Base-by-base conservation (phyloP, 2,113 vertebrate genomes). In the Vulpes lagopus region DNA sequence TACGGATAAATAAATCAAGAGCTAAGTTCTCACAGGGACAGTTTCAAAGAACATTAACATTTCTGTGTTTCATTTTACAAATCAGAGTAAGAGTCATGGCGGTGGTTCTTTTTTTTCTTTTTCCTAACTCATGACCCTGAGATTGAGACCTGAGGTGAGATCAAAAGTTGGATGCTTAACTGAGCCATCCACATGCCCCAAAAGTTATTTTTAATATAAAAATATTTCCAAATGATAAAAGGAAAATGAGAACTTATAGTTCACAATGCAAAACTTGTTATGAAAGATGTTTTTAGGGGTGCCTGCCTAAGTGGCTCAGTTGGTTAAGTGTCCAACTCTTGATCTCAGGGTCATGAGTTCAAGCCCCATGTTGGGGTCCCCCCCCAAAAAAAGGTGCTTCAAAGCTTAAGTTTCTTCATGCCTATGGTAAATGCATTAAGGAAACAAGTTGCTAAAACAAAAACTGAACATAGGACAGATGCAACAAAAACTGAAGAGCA, bases 201-300 rank as follows among this genome's bases (percentile, higher is more conserved):
- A 86, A 38, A 87, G 51, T 62, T 55, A 91, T 64, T 4, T 78
- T 85, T 86, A 81, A 95, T n/a, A 95, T 2, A 91, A 87, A 95
- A 89, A 55, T 67, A 91, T 83, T 96, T 91, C 65, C 74, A 93
- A 97, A 87, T 64, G 35, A 35, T 64, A 97, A 81, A 80, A 32
- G n/a, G 57, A 91, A 76, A 97, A 86, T 32, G 7, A 57, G 90
- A 94, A 87, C 17, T 73, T 87, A 60, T 3, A 53, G 22, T 71
- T 23, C 27, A 64, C 8, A 94, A 82, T 74, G 30, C 22, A 92
- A 96, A 92, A 85, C 27, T 14, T 51, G 8, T 25, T 59, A 90
- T 38, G 78, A 89, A 93, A 96, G 20, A 64, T 30, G 20, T 22
- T 76, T 30, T 43, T 51, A 25, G 32, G 67, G n/a, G 32, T 69